Evolutionary conservation across 2,797 vertebrate genomes (phyloP).

Genomic region (Antennarius maculatus): DNA sequence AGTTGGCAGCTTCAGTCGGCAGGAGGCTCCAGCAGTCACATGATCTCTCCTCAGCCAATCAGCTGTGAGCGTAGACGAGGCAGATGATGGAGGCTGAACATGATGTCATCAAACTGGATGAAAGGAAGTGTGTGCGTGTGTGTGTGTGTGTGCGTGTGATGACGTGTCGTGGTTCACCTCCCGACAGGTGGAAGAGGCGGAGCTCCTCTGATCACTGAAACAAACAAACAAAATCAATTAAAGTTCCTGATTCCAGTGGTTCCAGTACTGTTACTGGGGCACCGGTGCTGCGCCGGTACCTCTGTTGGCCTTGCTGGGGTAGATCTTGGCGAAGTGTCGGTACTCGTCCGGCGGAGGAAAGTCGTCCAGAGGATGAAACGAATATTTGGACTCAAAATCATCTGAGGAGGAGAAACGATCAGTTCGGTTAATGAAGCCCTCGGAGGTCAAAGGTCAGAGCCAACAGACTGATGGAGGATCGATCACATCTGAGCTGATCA

Average conservation of each 20-base stretch:
- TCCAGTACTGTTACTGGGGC: too few relatives aligned
- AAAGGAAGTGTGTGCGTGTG: not conserved
- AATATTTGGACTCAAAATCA: conserved; percentile 97
- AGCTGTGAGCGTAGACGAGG: conserved; percentile 32
- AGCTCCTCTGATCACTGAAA: conserved; percentile 74
- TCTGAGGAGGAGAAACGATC: conserved; percentile 75
- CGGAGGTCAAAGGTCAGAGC: not conserved
- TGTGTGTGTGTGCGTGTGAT: not conserved
- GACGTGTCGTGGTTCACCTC: conserved; percentile 55
- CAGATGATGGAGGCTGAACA: not conserved
- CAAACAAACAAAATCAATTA: not conserved
- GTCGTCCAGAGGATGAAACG: conserved; percentile 93
- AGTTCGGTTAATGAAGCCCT: too few relatives aligned
- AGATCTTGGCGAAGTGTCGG: conserved; percentile 91
- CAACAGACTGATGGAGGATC: not conserved
- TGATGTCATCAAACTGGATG: conserved; percentile 17
- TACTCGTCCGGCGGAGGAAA: conserved; percentile 96
- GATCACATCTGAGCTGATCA: too few relatives aligned
- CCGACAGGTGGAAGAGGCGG: conserved; percentile 76
- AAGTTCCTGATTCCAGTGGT: too few relatives aligned
- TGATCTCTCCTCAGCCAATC: conserved; percentile 36
- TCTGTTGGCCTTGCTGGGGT: conserved; percentile 94
- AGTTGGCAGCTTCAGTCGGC: not conserved
- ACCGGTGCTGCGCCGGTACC: conserved; percentile 64
- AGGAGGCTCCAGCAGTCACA: not conserved